Percentiles rank a stretch among this genome's conserved stretches.
Evolutionary conservation across 2,888 invertebrate species (phyloP).

Genomic region (Bugula neritina): DNA sequence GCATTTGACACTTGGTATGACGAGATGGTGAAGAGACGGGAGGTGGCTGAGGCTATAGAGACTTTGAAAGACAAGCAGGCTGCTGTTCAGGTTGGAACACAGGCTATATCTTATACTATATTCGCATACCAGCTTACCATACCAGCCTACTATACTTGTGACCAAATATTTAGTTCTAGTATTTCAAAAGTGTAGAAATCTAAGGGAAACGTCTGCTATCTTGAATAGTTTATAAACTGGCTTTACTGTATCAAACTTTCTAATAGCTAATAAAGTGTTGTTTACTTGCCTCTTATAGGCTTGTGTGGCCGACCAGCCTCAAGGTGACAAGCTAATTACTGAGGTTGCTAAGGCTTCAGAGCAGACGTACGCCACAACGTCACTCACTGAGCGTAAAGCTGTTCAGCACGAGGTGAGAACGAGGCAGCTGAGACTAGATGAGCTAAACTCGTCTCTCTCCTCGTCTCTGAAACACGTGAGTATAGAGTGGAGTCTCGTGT

Average conservation of each 20-base stretch:
- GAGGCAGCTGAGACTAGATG: conserved; percentile 13
- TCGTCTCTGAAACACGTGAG: conserved; percentile 9
- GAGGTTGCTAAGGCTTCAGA: background rate
- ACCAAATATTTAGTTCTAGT: too few relatives aligned
- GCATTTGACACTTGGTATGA: conserved; percentile 73
- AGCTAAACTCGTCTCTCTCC: background rate
- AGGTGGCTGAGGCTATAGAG: background rate
- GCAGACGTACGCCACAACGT: conserved; percentile 22
- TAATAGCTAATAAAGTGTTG: too few relatives aligned
- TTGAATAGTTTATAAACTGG: too few relatives aligned
- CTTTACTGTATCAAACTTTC: too few relatives aligned
- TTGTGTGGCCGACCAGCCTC: background rate
- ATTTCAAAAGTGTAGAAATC: too few relatives aligned
- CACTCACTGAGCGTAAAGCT: conserved; percentile 15
- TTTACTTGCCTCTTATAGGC: background rate
- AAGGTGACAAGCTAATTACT: conserved; percentile 8
- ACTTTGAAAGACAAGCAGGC: conserved; percentile 14
- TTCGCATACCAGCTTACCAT: background rate
- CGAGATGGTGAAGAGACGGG: conserved; percentile 64
- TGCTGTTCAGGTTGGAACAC: background rate
- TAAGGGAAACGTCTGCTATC: too few relatives aligned
- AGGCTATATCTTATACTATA: background rate
- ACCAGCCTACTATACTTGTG: background rate
- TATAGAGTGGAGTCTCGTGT: background rate
- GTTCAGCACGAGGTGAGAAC: conserved; percentile 17